Percentiles rank a stretch among this genome's conserved stretches.
These are phyloP conservation scores for Opisthograptis luteolata DNA, from an alignment of 2,888 invertebrate species.

Conservation along the genomic window DNA sequence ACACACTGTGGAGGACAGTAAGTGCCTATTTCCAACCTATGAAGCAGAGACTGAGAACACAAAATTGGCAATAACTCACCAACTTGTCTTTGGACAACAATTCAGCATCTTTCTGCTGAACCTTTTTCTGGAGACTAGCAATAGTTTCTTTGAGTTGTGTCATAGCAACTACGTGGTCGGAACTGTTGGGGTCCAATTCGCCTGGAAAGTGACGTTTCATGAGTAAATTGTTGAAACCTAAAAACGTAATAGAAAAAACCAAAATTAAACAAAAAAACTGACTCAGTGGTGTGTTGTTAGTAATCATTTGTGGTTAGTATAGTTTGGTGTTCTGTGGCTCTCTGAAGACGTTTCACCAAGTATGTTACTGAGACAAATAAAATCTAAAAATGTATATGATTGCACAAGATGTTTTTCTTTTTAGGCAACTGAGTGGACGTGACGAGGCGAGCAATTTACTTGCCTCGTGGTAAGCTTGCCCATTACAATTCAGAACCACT, in stretches of 20 bases:
- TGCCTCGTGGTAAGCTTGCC: too few relatives aligned
- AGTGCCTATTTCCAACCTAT: too few relatives aligned
- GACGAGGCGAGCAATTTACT: too few relatives aligned
- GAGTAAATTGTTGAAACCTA: constrained; percentile 10
- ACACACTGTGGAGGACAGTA: too few relatives aligned
- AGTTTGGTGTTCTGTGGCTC: too few relatives aligned
- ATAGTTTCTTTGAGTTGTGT: constrained; percentile 97
- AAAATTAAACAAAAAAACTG: constrained; percentile 8
- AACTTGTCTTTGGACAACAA: constrained; percentile 95
- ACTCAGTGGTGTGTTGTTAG: neutral
- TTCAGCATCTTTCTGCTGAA: constrained; percentile 93
- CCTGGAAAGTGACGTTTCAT: constrained; percentile 50
- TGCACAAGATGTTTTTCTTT: too few relatives aligned
- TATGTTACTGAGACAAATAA: neutral
- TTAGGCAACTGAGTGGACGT: too few relatives aligned
- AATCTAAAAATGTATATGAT: too few relatives aligned
- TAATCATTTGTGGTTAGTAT: too few relatives aligned
- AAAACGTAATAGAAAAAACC: constrained; percentile 15
- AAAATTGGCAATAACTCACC: constrained; percentile 76
- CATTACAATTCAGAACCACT: neutral
- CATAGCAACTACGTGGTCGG: constrained; percentile 97
- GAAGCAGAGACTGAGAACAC: too few relatives aligned
- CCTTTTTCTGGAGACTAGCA: constrained; percentile 94
- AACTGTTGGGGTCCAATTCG: constrained; percentile 92
- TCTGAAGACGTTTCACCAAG: too few relatives aligned